These are phyloP conservation scores for Luidia sarsii DNA, from an alignment of 53 echinoderm and acorn worm genomes.

Conservation along the genomic window DNA sequence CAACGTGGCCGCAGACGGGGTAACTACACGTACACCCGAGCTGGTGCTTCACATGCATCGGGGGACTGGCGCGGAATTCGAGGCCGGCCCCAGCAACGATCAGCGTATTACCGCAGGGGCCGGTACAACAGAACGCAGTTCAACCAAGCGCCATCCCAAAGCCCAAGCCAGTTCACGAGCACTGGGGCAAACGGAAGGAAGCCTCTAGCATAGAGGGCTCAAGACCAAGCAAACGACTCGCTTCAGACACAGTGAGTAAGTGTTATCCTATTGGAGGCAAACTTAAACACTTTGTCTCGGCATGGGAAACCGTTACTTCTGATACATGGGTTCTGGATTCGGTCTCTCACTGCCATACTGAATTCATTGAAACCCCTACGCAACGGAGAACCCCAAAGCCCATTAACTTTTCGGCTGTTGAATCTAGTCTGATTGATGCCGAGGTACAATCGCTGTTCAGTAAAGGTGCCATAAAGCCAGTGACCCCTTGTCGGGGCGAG, in stretches of 20 bases:
- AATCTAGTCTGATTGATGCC: neutral
- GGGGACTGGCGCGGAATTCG: no score
- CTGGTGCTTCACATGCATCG: no score
- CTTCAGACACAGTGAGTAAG: no score
- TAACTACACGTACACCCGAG: no score
- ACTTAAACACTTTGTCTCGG: constrained; percentile 1
- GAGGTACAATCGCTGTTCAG: constrained; percentile 6
- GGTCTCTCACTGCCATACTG: constrained; percentile 14
- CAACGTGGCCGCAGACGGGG: neutral
- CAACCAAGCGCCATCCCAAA: no score
- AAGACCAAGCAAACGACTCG: no score
- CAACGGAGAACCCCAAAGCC: neutral
- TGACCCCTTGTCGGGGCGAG: constrained; percentile 5
- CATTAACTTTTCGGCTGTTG: neutral
- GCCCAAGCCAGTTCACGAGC: no score
- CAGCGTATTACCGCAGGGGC: neutral
- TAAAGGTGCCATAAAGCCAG: constrained; percentile 20
- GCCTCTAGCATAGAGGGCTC: no score
- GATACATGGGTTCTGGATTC: constrained; percentile 7
- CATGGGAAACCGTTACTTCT: constrained; percentile 14
- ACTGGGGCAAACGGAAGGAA: no score
- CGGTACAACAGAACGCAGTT: no score
- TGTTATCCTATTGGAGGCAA: neutral
- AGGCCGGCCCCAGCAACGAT: no score
- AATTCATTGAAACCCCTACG: neutral